A percentile compares a stretch with the other conserved stretches of the same genome.
These are phyloP conservation scores for Amphipoea oculea DNA, from an alignment of 2,888 invertebrate genomes.

Conservation along the genomic window DNA sequence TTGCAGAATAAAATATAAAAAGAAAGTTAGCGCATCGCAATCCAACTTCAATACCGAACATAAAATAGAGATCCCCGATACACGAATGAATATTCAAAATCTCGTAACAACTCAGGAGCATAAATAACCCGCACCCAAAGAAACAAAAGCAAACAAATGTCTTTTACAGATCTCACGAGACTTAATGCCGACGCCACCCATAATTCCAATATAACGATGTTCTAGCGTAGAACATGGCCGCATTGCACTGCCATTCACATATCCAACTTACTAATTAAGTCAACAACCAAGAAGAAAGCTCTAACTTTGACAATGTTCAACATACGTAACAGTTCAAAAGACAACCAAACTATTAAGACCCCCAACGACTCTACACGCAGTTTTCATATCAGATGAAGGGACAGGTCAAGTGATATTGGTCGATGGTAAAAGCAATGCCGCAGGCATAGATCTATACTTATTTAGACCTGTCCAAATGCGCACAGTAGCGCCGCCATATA, in stretches of 20 bases:
- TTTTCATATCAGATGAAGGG: slow-evolving; percentile 42
- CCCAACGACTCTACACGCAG: slow-evolving; percentile 38
- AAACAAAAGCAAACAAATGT: slow-evolving; percentile 71
- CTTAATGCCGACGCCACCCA: slow-evolving; percentile 80
- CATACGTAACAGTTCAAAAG: slow-evolving; percentile 85
- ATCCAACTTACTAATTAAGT: slow-evolving; percentile 90
- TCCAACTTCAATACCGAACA: slow-evolving; percentile 14
- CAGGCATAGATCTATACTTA: slow-evolving; percentile 88
- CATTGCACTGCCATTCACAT: slow-evolving; percentile 90
- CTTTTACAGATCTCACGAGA: slow-evolving; percentile 75
- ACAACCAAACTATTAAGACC: slow-evolving; percentile 75
- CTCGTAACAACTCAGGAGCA: slow-evolving; percentile 37
- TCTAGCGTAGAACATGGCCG: slow-evolving; percentile 80
- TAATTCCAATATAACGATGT: slow-evolving; percentile 89
- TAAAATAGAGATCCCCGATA: slow-evolving; percentile 11
- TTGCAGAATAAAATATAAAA: not conserved
- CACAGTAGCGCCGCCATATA: slow-evolving; percentile 88
- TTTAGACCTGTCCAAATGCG: slow-evolving; percentile 88
- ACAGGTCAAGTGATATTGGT: slow-evolving; percentile 74
- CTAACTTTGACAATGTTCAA: slow-evolving; percentile 90
- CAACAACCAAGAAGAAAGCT: slow-evolving; percentile 88
- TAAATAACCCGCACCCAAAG: slow-evolving; percentile 59
- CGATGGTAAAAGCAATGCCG: slow-evolving; percentile 82
- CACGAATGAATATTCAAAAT: slow-evolving; percentile 56
- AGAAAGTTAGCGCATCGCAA: slow-evolving; percentile 1